Evolutionary conservation across 2,888 invertebrate species (phyloP), one percentile per base, ranked within the genome.

Genomic region (Aleiodes leptofemur): DNA sequence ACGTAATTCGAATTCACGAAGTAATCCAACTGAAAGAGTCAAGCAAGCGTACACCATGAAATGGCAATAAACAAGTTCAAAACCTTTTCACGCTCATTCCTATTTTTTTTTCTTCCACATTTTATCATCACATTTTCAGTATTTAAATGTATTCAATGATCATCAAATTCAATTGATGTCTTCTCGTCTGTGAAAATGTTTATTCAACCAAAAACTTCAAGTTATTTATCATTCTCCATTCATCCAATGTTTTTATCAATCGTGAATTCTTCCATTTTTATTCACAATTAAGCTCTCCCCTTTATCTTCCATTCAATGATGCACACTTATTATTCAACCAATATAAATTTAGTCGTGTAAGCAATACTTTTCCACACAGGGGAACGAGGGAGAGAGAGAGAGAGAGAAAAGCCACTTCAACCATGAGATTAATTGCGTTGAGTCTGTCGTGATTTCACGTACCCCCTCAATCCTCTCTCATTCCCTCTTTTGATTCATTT

Each of bases 381-480:
- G 55, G 34, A 56, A 57, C 43, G 14, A 14, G n/a, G 34, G 69
- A 56, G 70, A 59, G 34, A 14, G 55, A 34, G 55, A 59, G 57
- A 16, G 53, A 43, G 43, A 11, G 43, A 43, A 69, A 78, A 72
- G 74, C 73, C 74, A 76, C 68, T 66, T 72, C 69, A 64, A 73
- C 76, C 72, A 75, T 73, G 57, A 81, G 78, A 81, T 81, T 81
- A 80, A 81, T 81, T 80, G 78, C 81, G 76, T 78, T 77, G 72
- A 76, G 69, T 72, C 74, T 78, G 78, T 76, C 77, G 76, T 68
- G 66, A 74, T 48, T 57, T 56, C 51, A 43, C 64, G 64, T 64
- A 38, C 16, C 43, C 48, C 6, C 61, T 38, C 61, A 13, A 14
- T 16, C 38, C n/a, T 38, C 61, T n/a, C 34, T 14, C 61, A 31